Percentiles rank a stretch among this genome's conserved stretches.
Evolutionary conservation across 2,113 vertebrate genomes (phyloP).

Genomic region (Phyllostomus hastatus): DNA sequence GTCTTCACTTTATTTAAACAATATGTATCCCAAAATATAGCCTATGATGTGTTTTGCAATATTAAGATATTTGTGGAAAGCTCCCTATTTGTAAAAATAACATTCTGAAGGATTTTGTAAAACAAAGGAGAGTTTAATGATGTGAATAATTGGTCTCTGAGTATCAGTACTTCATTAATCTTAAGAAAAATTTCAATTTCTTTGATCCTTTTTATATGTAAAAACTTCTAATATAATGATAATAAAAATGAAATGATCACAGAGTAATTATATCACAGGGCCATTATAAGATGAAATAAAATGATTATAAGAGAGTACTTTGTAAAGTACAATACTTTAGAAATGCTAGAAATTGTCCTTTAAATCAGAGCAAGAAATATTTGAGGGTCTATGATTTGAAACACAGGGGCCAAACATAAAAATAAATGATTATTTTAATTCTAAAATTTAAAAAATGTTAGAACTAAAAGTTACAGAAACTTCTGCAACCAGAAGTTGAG

Average conservation of each 20-base stretch:
- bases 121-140: constrained; percentile 31
- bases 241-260: constrained; percentile 32
- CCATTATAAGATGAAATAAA: constrained; percentile 44
- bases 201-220: background rate
- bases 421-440: background rate
- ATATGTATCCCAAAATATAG: background rate
- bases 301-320: background rate
- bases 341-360: constrained; percentile 27
- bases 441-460: background rate
- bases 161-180: background rate
- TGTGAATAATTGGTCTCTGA: constrained; percentile 31
- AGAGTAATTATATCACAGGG: background rate
- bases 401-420: background rate
- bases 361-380: constrained; percentile 33
- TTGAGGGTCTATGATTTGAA: background rate
- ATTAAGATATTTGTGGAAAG: background rate
- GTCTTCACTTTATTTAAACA: background rate
- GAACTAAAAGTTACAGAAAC: background rate
- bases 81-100: background rate
- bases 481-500: background rate
- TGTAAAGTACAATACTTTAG: background rate
- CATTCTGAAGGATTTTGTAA: background rate
- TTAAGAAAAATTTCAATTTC: background rate
- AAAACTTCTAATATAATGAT: constrained; percentile 12
- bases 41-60: background rate